Base-by-base conservation (phyloP, 2,888 invertebrate species). In the Blastobasis lacticolella region DNA sequence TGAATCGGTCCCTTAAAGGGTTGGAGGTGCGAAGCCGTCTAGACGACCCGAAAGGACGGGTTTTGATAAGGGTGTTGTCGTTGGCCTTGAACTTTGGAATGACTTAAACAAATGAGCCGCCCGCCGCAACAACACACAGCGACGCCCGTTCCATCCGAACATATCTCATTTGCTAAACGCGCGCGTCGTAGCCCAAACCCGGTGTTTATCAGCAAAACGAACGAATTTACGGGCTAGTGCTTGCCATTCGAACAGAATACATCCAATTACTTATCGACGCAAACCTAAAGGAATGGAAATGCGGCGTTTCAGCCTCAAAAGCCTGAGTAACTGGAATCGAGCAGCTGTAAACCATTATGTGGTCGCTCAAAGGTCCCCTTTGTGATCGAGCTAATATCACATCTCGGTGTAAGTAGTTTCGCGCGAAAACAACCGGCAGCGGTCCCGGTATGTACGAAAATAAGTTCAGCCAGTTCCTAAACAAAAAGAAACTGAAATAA, bases 401-500 rank as follows among this genome's bases (percentile, higher is more conserved):
- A 66, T 62, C 65, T 68, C 66, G 42, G 9, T 42, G 10, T n/a
- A 5, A 10, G 66, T 68, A 69, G 61, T 56, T 55, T 66, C 67
- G 67, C 69, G 69, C 72, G 69, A 75, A 71, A 77, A 80, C 78
- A 76, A 77, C 68, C 69, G 64, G 60, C 67, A 62, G 73, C 75
- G 67, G 71, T 79, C 75, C 77, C 69, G 74, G 76, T 71, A 74
- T 71, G 73, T 70, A 81, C 84, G 66, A 81, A 86, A 86, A 84
- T 84, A 85, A 86, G 84, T 80, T 77, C 77, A 81, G 82, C 75
- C 77, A 74, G 84, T 87, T 86, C 79, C 84, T 80, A 87, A 87
- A 87, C 86, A 88, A 86, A 86, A 87, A 86, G 85, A 84, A 88
- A 86, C 81, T 85, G 84, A 85, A 87, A 88, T 85, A 88, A 88